Evolutionary conservation across 2,888 invertebrate species (phyloP), one percentile per base, ranked within the genome.

Genomic region (Dione vanillae): DNA sequence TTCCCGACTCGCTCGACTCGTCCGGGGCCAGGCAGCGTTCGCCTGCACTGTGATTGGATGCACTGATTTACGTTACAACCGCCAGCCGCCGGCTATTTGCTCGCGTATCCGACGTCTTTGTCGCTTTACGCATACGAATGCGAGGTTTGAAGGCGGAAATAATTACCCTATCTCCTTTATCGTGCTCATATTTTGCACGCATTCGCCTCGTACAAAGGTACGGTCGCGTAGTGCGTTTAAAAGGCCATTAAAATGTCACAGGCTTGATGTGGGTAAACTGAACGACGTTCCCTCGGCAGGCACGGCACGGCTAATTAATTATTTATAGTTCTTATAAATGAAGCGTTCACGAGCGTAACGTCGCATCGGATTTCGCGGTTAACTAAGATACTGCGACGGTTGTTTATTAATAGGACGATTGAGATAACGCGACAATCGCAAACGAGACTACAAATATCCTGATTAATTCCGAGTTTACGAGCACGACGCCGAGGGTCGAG

Each of bases 241-340:
- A 88, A 87, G 83, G 83, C 85, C 89, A 89, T 91, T 90, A 89
- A 91, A 91, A 88, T 89, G 90, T 90, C 90, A 90, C 87, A 80
- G 83, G 77, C 81, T 82, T 89, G 88, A 89, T 83, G 83, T 82
- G 86, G 89, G 87, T 87, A 83, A 82, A 74, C 72, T 71, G 74
- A 82, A 78, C 82, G 74, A 76, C 78, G 80, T 79, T 80, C 82
- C 83, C 80, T 79, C 79, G 80, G 83, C 82, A 62, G 69, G 54
- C 68, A 43, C 79, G 79, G 78, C 75, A 75, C 73, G 79, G 79
- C 82, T 85, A 86, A 87, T 91, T 89, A 87, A 86, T 89, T 89
- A 90, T 89, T 88, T 88, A 89, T 88, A 88, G 87, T 87, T 88
- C 82, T 84, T 85, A 83, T 81, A 83, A 82, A 84, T 77, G 81